Evolutionary conservation across 2,797 vertebrate genomes (phyloP).

Genomic region (Lerista edwardsae): DNA sequence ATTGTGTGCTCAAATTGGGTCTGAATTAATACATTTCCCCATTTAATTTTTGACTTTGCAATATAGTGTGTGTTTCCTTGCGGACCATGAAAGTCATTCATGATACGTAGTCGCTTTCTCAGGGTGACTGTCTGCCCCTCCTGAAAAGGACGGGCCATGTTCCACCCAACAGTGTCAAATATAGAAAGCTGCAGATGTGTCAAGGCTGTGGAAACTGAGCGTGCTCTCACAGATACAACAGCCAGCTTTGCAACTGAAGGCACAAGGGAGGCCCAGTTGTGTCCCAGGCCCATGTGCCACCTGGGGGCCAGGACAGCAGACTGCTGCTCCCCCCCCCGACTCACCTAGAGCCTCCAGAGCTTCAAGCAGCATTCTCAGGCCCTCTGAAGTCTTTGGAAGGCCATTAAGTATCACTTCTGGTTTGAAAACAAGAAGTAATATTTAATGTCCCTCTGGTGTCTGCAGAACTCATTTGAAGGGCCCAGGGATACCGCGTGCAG

Average conservation of each 20-base stretch:
- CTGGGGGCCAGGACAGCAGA: too few species aligned
- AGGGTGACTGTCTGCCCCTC: background rate
- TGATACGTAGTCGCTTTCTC: background rate
- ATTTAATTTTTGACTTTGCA: conserved; percentile 8
- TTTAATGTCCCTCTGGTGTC: too few species aligned
- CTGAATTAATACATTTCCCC: conserved; percentile 23
- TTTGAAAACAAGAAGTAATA: too few species aligned
- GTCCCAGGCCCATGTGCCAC: too few species aligned
- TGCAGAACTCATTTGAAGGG: too few species aligned
- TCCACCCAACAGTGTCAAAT: background rate
- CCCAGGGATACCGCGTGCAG: too few species aligned
- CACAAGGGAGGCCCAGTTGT: background rate
- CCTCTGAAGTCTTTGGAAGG: too few species aligned
- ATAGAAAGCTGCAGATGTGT: background rate
- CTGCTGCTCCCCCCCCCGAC: too few species aligned
- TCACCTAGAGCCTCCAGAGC: too few species aligned
- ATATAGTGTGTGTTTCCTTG: background rate
- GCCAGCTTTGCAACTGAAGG: background rate
- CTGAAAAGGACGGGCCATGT: background rate
- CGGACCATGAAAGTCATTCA: background rate
- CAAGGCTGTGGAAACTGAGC: background rate
- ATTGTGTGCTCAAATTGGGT: conserved; percentile 27
- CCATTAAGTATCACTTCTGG: too few species aligned
- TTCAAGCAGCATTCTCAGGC: too few species aligned
- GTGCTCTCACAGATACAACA: background rate